Base-by-base conservation (phyloP, 2,888 invertebrate genomes). In the Stenotaenia linearis region DNA sequence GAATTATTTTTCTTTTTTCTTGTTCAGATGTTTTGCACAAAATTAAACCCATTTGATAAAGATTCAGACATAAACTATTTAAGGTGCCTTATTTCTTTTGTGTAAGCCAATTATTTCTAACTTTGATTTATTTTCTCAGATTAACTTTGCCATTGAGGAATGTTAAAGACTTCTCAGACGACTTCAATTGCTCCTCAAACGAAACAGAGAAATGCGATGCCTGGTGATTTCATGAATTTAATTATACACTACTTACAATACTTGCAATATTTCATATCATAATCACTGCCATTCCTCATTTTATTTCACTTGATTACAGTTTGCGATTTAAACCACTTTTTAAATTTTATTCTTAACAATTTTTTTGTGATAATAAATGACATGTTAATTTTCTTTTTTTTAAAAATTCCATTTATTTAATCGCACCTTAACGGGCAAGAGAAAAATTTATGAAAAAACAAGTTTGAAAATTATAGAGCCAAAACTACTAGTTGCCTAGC, bases 381-480 rank as follows among this genome's bases (percentile, higher is more conserved):
- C 1, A 56, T 3, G 28, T 25, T 69, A 15, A 28, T 25, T 28
- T 15, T 69, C 10, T 23, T 9, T 25, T 10, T 1, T 25, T 4
- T 25, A 69, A 69, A 3, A 69, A 28, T 15, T 25, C 7, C 15
- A 18, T 6, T 69, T 18, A 45, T 69, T 28, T 69, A 69, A 10
- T 69, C 69, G 1, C 25, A 28, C 23, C 28, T 69, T 69, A 69
- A 25, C 23, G 50, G 50, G 50, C 18, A 50, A 40, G 18, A 15
- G 21, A 28, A 69, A 69, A 25, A 45, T 45, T 18, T 7, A 56
- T 56, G 18, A 56, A 28, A 69, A 28, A 69, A 69, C 69, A 69
- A 69, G 69, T 69, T 69, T 69, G 28, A 28, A 69, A 69, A 69
- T 69, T 69, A 69, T 28, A 69, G 69, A 28, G 69, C 69, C 15